Evolutionary conservation across 2,113 vertebrate genomes (phyloP).

Genomic region (Rhadina sibilatrix): DNA sequence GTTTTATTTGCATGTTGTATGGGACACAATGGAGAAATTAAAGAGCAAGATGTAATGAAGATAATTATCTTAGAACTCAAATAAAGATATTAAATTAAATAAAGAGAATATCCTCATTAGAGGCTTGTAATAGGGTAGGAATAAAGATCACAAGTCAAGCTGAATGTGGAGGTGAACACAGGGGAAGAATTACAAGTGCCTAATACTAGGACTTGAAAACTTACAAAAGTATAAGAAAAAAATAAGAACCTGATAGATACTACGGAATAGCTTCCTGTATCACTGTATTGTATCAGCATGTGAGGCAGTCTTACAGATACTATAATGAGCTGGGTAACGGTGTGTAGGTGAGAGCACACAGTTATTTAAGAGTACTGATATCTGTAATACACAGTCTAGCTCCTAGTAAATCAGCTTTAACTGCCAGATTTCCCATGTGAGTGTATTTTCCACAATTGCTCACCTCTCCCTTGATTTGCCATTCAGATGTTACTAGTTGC

Average conservation of each 20-base stretch:
- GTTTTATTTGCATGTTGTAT: not conserved
- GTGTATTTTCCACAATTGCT: not conserved
- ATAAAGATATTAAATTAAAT: not conserved
- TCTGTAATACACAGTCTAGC: not conserved
- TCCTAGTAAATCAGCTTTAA: not conserved
- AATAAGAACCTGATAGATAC: not conserved
- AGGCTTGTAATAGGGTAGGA: not conserved
- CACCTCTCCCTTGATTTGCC: not conserved
- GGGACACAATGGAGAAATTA: not conserved
- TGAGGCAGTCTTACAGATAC: not conserved
- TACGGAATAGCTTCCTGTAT: not conserved
- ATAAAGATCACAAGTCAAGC: not conserved
- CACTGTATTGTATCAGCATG: not conserved
- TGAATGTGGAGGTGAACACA: not conserved
- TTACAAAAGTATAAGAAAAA: not conserved
- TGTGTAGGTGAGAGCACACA: not conserved
- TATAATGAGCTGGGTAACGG: not conserved
- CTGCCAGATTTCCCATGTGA: not conserved
- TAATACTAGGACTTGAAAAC: not conserved
- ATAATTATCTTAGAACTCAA: not conserved
- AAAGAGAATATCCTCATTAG: not conserved
- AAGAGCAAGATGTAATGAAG: not conserved
- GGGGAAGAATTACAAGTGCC: not conserved
- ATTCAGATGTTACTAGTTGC: not conserved
- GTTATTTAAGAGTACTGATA: not conserved